Base-by-base conservation (phyloP, 1,140 invertebrate genomes). In the Trichonephila clavata region DNA sequence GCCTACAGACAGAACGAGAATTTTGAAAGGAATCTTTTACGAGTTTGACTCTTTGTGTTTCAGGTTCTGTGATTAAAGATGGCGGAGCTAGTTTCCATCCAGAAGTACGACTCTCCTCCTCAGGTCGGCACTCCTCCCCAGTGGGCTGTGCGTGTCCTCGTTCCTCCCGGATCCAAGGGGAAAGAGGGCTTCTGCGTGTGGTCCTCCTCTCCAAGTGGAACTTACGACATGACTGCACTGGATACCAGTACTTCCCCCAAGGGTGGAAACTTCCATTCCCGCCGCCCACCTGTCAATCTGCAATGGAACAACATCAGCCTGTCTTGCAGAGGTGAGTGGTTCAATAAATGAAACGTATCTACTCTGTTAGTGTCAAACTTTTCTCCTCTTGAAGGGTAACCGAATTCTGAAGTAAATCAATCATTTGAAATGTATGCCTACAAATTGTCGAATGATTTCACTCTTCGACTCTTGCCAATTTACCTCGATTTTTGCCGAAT, bases 41-140 rank as follows among this genome's bases (percentile, higher is more conserved):
- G 4, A 39, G 2, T 39, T 39, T 3, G 32, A 3, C 32, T 50
- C 2, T 14, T 39, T 68, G 21, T 68, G 10, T 50, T 57, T 3
- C 50, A 84, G 43, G 57, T 59, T 84, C 8, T 27, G 2, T 13
- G n/a, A 59, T 27, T 50, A 0, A 84, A 59, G 50, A 94, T 94
- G 93, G 93, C 93, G 8, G 93, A 94, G 27, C 27, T 94, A 7
- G 57, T 94, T 7, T 94, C 87, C n/a, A 83, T 94, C 27, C 71
- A 90, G 7, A 94, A 94, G 61, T 90, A 39, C 60, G 71, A 84
- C 21, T 94, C 93, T 8, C 93, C 93, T 27, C 71, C 93, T 2
- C 39, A 71, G 3, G 18, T 50, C 2, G 60, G 24, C 50, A 32
- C n/a, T 4, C 43, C 61, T 39, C 65, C 65, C 21, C 86, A 89